Percentiles rank a stretch among this genome's conserved stretches.
Evolutionary conservation across 2,113 vertebrate species (phyloP).

Genomic region (Saguinus midas): DNA sequence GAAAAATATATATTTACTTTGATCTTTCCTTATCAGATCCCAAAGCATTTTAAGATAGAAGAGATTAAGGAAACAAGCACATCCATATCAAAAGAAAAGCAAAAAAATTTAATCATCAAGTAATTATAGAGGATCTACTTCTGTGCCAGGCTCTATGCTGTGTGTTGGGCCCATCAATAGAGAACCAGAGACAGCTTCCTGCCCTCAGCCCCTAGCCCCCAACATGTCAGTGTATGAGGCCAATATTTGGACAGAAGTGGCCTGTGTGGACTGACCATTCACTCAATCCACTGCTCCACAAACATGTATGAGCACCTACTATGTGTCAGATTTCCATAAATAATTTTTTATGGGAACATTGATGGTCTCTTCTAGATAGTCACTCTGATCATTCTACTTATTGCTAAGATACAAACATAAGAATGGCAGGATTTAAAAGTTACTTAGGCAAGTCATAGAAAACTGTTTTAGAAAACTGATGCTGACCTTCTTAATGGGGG

Average conservation of each 20-base stretch:
- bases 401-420: not conserved
- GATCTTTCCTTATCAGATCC: conserved; percentile 35
- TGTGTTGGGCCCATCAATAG: not conserved
- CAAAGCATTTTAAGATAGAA: not conserved
- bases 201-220: no score
- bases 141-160: not conserved
- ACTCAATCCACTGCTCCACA: not conserved
- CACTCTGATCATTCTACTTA: not conserved
- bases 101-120: not conserved
- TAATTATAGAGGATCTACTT: not conserved
- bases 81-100: not conserved
- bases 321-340: not conserved
- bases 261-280: not conserved
- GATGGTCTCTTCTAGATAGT: not conserved
- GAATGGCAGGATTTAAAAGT: not conserved
- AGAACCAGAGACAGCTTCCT: not conserved
- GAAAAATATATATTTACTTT: not conserved
- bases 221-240: not conserved
- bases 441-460: not conserved
- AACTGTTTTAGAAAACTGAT: not conserved
- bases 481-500: not conserved
- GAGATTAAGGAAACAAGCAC: not conserved
- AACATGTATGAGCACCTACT: not conserved
- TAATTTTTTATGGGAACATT: not conserved
- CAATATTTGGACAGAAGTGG: not conserved